These are phyloP conservation scores for Corynorhinus townsendii DNA, from an alignment of 2,113 vertebrate genomes.

Conservation along the genomic window DNA sequence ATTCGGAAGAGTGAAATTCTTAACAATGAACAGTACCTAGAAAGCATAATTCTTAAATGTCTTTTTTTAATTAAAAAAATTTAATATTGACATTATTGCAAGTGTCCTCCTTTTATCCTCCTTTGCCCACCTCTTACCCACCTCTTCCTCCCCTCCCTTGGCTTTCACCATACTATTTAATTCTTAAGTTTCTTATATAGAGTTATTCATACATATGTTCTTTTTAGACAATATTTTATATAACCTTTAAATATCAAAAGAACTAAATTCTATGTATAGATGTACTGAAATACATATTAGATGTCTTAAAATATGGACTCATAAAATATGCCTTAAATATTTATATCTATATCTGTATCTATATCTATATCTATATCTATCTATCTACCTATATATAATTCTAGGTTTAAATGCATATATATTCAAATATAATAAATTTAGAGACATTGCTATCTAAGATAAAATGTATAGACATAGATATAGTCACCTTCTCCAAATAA, in stretches of 20 bases:
- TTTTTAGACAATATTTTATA: neutral
- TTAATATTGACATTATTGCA: no score
- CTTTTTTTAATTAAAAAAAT: no score
- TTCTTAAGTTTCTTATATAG: neutral
- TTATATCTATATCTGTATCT: neutral
- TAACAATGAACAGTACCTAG: neutral
- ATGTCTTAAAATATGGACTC: no score
- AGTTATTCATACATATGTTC: neutral
- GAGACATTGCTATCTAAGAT: neutral
- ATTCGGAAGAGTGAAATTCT: neutral
- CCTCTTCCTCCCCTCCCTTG: no score
- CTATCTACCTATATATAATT: neutral
- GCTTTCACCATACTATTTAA: no score
- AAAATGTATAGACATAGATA: neutral
- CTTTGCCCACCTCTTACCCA: no score
- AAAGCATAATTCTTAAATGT: neutral
- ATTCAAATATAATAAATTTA: neutral
- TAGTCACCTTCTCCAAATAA: neutral
- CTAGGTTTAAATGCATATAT: neutral
- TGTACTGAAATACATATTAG: neutral
- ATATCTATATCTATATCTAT: neutral
- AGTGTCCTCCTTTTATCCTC: no score
- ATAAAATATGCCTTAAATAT: neutral
- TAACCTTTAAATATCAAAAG: neutral
- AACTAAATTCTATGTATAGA: neutral